Evolutionary conservation across 2,113 vertebrate genomes (phyloP), one percentile per base, ranked within the genome.

Genomic region (Bettongia penicillata): DNA sequence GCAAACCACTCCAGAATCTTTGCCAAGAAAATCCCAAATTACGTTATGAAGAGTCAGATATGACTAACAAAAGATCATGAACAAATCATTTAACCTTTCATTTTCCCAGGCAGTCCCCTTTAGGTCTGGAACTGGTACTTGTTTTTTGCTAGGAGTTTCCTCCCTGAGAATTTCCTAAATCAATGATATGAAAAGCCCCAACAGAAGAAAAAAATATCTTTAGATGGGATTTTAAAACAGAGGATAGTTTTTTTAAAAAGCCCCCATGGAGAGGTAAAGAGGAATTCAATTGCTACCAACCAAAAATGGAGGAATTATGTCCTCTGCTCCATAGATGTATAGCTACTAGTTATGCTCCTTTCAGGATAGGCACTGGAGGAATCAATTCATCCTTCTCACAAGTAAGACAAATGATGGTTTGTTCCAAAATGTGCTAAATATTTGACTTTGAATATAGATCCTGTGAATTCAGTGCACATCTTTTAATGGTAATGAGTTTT

Each of bases 391-490:
- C 16, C 68, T 43, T 8, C n/a, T 43, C 68, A 84, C 23, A n/a
- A 84, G 16, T n/a, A 43, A 84, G 22, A 84, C n/a, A 84, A 84
- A 84, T 84, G 37, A 23, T 84, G 68, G 19, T 84, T 84, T 8
- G 84, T 92, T 89, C 10, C 52, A 61, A 94, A 92, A 61, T 91
- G 51, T 95, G 28, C 31, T 91, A 24, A 89, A 61, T 89, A 53
- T 47, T 93, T 90, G n/a, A 57, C 84, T 92, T 92, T 93, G 49
- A 7, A 53, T 92, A 89, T 31, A 51, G 55, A 16, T 48, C 51
- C 52, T 47, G 43, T 93, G 14, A 84, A 84, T 43, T 92, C 49
- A 90, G 49, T 48, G 22, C 31, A 28, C 55, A 93, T 8, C 26
- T 49, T 95, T 47, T 92, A 94, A 92, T 43, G 91, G n/a, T 89